Base-by-base conservation (phyloP, 1,140 invertebrate species). In the Zaprionus taronus region DNA sequence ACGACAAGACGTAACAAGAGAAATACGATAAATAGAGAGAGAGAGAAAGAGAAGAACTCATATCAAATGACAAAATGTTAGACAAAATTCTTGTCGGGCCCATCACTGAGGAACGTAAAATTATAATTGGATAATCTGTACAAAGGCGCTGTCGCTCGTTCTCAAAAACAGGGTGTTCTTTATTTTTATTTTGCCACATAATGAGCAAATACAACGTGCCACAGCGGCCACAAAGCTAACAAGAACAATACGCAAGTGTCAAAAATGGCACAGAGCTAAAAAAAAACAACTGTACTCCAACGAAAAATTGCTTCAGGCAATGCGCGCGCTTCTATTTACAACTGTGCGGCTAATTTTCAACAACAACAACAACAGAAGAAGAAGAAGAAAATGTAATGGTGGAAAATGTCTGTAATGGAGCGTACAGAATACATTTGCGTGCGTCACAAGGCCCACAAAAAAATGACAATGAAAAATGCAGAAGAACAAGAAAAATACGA, bases 81-180 rank as follows among this genome's bases (percentile, higher is more conserved):
- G 60, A 24, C 57, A n/a, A 60, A 67, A 31, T 56, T 58, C 31
- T 58, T 60, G 24, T 47, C 41, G n/a, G 38, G 15, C 38, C 38
- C 15, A 41, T n/a, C 38, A n/a, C 15, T n/a, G 15, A n/a, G 17
- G 17, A 71, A 75, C 73, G 69, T n/a, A 57, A 77, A 83, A 80
- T 89, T 83, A 83, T 86, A 87, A 87, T 83, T 83, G 81, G 77
- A 83, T 89, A 82, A 89, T 64, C 65, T 56, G 62, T 64, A 78
- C 78, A 81, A 73, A 75, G 67, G 64, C n/a, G 20, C 5, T 62
- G 58, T 12, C 2, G 41, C 34, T 69, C 55, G 41, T 66, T 51
- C 34, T 47, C 22, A 66, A 49, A 60, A 34, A 63, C 62, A 38
- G 65, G 63, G 69, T 79, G 69, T 75, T 41, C 7, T 66, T 41